Evolutionary conservation across 1,140 invertebrate species (phyloP), one percentile per base, ranked within the genome.

Genomic region (Hyles vespertilio): DNA sequence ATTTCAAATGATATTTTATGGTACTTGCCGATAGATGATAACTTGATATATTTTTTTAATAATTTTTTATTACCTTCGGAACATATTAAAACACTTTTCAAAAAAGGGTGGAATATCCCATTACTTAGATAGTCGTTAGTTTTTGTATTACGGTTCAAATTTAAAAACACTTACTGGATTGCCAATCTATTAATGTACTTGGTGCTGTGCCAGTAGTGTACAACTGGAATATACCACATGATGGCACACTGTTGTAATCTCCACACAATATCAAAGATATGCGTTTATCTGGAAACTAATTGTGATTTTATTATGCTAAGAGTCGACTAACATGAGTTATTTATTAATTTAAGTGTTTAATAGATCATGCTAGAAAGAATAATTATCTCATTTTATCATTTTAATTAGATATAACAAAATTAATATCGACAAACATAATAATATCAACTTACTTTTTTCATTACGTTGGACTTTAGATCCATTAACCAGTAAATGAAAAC

Each of bases 181-280:
- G 91, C 94, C 95, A 97, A 76, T 97, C 96, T 4, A 89, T 79
- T 56, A 92, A 92, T 70, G 92, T 82, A 54, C 90, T 87, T 48
- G 91, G 89, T 32, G 96, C 90, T 44, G 84, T 69, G 58, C 93
- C 93, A 53, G 91, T 89, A 1, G 93, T 95, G 74, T 94, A 93
- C 47, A 97, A 85, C 73, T 94, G 89, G 87, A 94, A 96, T 63
- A 96, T 92, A 1, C 93, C 94, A 84, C 92, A 95, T 55, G 94
- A 92, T n/a, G 96, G 96, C 9, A 91, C 91, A 84, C 95, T 96
- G 70, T 98, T 98, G 64, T 97, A 96, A 81, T 98, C 96, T 0
- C 96, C 96, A 86, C 94, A 95, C 47, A 96, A 91, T 56, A 97
- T 82, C 12, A 96, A 67, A 10, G 92, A 92, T 33, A 94, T 81